Evolutionary conservation across 2,797 vertebrate species (phyloP).

Genomic region (Enteromius trimaculatus): DNA sequence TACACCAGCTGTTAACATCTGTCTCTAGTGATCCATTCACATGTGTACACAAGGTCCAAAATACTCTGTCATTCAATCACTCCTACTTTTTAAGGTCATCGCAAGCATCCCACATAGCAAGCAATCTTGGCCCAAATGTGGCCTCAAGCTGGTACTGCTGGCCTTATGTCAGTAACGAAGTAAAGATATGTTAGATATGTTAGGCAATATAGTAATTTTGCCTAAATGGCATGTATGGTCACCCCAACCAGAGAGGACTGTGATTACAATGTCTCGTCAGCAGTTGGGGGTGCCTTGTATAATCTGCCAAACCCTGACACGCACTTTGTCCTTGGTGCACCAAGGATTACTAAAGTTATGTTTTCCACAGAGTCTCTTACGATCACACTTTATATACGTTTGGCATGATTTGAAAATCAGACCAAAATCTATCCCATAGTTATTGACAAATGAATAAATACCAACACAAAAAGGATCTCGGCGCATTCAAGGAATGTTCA

Average conservation of each 20-base stretch:
- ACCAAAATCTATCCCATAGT: not conserved
- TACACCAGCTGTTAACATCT: constrained; percentile 13
- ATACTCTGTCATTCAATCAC: not conserved
- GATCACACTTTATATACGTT: not conserved
- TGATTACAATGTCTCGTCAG: too few species aligned
- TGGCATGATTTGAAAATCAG: not conserved
- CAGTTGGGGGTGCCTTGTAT: too few species aligned
- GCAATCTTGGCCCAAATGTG: not conserved
- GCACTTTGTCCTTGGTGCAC: not conserved
- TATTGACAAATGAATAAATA: not conserved
- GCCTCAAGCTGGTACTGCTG: not conserved
- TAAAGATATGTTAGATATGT: too few species aligned
- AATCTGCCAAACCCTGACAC: not conserved
- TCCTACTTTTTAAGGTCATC: not conserved
- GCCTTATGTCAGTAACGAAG: not conserved
- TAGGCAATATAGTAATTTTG: too few species aligned
- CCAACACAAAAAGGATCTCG: not conserved
- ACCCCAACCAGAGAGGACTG: too few species aligned
- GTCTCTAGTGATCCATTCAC: constrained; percentile 6
- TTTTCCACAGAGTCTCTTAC: not conserved
- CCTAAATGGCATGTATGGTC: too few species aligned
- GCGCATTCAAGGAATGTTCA: not conserved
- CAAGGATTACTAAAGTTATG: not conserved
- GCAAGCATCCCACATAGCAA: not conserved
- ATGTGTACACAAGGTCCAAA: not conserved